Evolutionary conservation across 2,888 invertebrate species (phyloP).

Genomic region (Rosalia funebris): DNA sequence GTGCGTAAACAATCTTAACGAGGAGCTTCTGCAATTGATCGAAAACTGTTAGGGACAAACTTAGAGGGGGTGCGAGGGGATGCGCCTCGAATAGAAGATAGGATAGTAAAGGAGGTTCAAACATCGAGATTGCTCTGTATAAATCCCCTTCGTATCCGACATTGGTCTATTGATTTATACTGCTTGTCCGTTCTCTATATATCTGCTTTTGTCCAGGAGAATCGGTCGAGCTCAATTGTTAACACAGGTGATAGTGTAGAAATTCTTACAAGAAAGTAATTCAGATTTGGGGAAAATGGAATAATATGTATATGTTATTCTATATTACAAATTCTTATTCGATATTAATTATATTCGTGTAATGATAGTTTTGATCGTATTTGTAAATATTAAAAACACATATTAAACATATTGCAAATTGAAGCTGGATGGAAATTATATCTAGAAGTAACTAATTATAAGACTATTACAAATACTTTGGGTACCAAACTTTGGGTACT

Average conservation of each 20-base stretch:
- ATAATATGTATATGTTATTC: no score
- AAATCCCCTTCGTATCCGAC: slow-evolving; percentile 46
- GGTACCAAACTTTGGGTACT: no score
- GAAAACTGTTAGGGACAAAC: slow-evolving; percentile 61
- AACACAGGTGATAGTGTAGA: slow-evolving; percentile 14
- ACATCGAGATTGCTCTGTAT: slow-evolving; percentile 58
- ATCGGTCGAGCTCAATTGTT: slow-evolving; percentile 6
- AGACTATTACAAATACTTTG: no score
- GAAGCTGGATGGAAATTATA: no score
- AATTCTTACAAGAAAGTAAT: slow-evolving; percentile 9
- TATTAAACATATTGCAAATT: no score
- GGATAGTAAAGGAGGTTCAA: slow-evolving; percentile 50
- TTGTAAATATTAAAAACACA: no score
- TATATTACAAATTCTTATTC: no score
- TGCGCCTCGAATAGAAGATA: slow-evolving; percentile 41
- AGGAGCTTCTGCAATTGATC: slow-evolving; percentile 61
- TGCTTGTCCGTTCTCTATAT: slow-evolving; percentile 52
- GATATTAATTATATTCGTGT: no score
- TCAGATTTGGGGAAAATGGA: no score
- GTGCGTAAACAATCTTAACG: slow-evolving; percentile 61
- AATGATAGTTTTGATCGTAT: no score
- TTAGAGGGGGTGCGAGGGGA: slow-evolving; percentile 61
- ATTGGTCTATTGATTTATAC: slow-evolving; percentile 62
- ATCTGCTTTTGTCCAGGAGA: slow-evolving; percentile 49
- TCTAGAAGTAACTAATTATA: no score